These are phyloP conservation scores for Lepidonotus clava DNA, from an alignment of 2,888 invertebrate genomes.

Conservation along the genomic window DNA sequence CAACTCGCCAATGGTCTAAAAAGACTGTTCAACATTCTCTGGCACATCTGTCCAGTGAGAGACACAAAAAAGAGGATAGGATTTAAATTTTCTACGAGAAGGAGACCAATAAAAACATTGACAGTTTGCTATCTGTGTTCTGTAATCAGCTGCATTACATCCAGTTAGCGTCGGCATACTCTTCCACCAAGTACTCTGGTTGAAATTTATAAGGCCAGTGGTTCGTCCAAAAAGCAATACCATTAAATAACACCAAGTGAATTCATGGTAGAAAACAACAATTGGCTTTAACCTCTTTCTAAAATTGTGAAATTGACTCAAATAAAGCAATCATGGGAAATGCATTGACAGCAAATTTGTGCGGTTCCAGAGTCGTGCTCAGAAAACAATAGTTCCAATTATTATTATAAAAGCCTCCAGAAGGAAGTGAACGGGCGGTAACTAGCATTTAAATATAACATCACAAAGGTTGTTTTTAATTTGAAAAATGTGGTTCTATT, in stretches of 20 bases:
- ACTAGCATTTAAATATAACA: constrained; percentile 52
- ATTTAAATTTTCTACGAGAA: no score
- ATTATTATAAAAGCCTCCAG: neutral
- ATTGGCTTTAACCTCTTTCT: no score
- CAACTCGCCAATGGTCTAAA: neutral
- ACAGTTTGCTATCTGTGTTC: no score
- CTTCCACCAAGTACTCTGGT: no score
- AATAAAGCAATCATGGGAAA: neutral
- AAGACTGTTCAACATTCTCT: neutral
- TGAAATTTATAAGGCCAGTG: no score
- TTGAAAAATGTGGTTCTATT: constrained; percentile 12
- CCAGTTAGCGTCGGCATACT: no score
- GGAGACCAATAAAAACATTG: no score
- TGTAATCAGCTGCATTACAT: no score
- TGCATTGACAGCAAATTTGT: constrained; percentile 21
- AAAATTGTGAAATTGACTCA: constrained; percentile 1
- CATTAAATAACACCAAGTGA: no score
- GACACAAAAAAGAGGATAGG: neutral
- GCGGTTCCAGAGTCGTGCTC: constrained; percentile 33
- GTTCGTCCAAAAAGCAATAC: no score
- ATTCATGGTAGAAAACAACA: no score
- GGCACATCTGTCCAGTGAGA: neutral
- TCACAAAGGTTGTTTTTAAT: constrained; percentile 41
- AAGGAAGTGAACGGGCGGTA: constrained; percentile 6
- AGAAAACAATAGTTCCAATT: constrained; percentile 41